Conservation (phyloP, 2,113 vertebrate genomes). For the Gallinago undulata region DNA sequence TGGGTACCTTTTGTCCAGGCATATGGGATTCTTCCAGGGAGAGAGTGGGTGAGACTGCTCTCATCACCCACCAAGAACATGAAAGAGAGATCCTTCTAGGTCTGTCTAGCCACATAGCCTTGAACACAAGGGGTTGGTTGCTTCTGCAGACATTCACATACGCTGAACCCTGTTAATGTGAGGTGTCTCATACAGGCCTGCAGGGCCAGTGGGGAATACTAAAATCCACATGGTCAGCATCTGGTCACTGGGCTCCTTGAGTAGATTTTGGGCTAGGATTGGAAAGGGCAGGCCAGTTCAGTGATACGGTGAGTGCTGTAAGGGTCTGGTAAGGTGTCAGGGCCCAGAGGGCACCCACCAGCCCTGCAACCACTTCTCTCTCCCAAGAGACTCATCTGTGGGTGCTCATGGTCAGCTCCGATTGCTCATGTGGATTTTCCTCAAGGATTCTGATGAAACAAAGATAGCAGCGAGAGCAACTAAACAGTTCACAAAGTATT, state of each 20-base stretch:
- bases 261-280: neutral
- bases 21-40: neutral
- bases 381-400: neutral
- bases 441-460: neutral
- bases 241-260: neutral
- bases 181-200: neutral
- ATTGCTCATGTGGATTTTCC: neutral
- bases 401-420: accelerated
- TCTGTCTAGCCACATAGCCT: neutral
- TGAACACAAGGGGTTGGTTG: neutral
- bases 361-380: neutral
- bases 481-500: neutral
- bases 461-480: neutral
- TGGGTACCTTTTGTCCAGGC: neutral
- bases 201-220: neutral
- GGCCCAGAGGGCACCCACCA: neutral
- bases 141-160: neutral
- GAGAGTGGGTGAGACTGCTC: neutral
- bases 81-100: neutral
- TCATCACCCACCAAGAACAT: neutral
- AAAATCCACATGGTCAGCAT: neutral
- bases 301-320: accelerated
- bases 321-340: neutral
- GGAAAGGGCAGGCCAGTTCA: neutral
- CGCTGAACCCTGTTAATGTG: neutral